Evolutionary conservation across 2,113 vertebrate genomes (phyloP).

Genomic region (Hypomesus transpacificus): DNA sequence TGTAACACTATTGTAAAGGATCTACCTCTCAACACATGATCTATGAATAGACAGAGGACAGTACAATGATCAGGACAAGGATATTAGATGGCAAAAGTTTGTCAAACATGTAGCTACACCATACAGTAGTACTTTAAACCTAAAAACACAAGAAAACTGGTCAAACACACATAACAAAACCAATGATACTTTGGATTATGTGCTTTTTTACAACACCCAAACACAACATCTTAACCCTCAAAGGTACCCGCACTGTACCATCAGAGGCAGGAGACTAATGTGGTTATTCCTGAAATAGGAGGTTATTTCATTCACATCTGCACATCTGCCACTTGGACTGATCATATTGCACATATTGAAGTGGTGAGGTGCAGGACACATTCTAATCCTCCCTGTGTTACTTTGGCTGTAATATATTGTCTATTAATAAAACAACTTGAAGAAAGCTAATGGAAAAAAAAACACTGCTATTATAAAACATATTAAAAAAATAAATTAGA

Average conservation of each 20-base stretch:
- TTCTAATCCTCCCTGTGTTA: conserved; percentile 37
- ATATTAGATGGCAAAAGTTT: conserved; percentile 5
- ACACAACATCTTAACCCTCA: conserved; percentile 9
- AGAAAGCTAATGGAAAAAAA: conserved; percentile 23
- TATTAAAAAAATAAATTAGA: conserved; percentile 23
- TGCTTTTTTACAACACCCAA: neutral
- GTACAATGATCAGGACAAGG: neutral
- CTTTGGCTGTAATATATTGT: conserved; percentile 64
- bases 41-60: conserved; percentile 8
- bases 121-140: neutral
- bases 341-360: conserved; percentile 60
- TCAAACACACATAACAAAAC: too few species aligned
- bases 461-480: conserved; percentile 5
- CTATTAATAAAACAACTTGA: conserved; percentile 33
- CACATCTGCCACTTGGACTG: conserved; percentile 17
- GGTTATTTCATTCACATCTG: neutral
- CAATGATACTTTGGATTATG: conserved; percentile 5
- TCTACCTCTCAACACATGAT: conserved; percentile 8
- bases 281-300: conserved; percentile 3
- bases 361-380: conserved; percentile 35
- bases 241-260: neutral
- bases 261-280: conserved; percentile 6
- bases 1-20: neutral
- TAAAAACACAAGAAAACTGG: too few species aligned
- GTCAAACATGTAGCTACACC: neutral